Percentiles rank a stretch among this genome's conserved stretches.
These are phyloP conservation scores for Psettodes erumei DNA, from an alignment of 2,113 vertebrate genomes.

Conservation along the genomic window DNA sequence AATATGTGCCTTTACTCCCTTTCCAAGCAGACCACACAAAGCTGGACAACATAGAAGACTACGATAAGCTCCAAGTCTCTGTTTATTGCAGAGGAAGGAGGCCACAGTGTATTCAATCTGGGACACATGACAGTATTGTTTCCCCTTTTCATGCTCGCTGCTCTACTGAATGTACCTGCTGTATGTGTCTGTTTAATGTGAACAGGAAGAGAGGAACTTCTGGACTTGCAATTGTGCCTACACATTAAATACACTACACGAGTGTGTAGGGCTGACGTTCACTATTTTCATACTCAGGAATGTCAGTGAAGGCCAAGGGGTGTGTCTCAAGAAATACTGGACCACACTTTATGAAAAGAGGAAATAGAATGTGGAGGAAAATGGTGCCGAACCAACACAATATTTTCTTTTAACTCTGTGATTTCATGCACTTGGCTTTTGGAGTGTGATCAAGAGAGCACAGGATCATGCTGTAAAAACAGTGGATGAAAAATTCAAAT, in stretches of 20 bases:
- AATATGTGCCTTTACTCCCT: slow-evolving; percentile 6
- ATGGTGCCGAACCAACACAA: neutral
- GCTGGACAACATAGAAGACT: neutral
- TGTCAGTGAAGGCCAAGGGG: neutral
- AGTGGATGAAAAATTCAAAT: too few species aligned
- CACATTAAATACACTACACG: neutral
- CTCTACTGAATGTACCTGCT: neutral
- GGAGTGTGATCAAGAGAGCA: neutral
- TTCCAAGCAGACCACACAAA: neutral
- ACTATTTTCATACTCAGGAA: neutral
- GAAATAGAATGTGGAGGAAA: neutral
- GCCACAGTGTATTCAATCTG: neutral
- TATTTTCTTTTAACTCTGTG: neutral
- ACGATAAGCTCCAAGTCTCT: neutral
- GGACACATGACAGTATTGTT: neutral
- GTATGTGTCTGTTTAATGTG: neutral
- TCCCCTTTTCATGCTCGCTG: neutral
- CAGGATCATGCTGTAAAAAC: neutral
- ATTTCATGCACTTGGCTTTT: neutral
- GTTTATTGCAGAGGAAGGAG: neutral
- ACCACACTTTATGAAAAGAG: neutral
- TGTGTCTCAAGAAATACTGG: neutral
- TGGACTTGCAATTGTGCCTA: neutral
- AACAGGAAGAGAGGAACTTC: neutral
- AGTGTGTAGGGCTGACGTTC: neutral